Conservation (phyloP, 2,888 invertebrate species). For the Scaptomyza reducta region DNA sequence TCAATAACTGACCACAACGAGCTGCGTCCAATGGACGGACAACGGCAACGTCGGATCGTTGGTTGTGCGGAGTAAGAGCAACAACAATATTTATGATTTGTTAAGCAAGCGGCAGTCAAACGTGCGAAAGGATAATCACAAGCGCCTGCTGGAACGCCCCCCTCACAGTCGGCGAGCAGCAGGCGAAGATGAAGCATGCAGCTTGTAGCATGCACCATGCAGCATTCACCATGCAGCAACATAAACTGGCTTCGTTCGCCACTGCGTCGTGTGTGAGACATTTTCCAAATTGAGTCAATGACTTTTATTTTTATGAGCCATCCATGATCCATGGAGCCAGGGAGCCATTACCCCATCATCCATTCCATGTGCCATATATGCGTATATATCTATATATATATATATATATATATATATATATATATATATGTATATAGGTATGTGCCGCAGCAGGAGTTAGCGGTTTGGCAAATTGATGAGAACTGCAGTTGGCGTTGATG, state of each 20-base stretch:
- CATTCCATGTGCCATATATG: neutral
- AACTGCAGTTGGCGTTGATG: slow-evolving; percentile 15
- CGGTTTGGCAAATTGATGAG: slow-evolving; percentile 39
- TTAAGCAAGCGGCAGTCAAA: slow-evolving; percentile 79
- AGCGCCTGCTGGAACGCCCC: slow-evolving; percentile 75
- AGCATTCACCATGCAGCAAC: slow-evolving; percentile 2
- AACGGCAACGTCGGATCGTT: slow-evolving; percentile 10
- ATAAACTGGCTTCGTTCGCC: neutral
- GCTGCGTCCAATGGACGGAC: slow-evolving; percentile 20
- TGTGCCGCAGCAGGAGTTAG: slow-evolving; percentile 29
- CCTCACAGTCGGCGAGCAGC: slow-evolving; percentile 26
- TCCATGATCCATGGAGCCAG: slow-evolving; percentile 1
- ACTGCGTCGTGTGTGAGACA: slow-evolving; percentile 59
- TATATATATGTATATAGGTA: slow-evolving; percentile 26
- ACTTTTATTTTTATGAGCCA: slow-evolving; percentile 73
- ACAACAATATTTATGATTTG: slow-evolving; percentile 76
- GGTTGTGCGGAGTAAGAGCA: slow-evolving; percentile 14
- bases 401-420: slow-evolving; percentile 5
- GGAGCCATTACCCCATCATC: slow-evolving; percentile 15
- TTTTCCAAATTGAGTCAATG: slow-evolving; percentile 80
- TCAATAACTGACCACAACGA: slow-evolving; percentile 69
- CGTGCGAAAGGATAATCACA: slow-evolving; percentile 83
- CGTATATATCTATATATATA: too few species aligned
- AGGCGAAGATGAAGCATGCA: neutral
- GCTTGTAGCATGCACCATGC: neutral